Evolutionary conservation across 2,113 vertebrate genomes (phyloP), one percentile per base, ranked within the genome.

Genomic region (Rhagologus leucostigma): DNA sequence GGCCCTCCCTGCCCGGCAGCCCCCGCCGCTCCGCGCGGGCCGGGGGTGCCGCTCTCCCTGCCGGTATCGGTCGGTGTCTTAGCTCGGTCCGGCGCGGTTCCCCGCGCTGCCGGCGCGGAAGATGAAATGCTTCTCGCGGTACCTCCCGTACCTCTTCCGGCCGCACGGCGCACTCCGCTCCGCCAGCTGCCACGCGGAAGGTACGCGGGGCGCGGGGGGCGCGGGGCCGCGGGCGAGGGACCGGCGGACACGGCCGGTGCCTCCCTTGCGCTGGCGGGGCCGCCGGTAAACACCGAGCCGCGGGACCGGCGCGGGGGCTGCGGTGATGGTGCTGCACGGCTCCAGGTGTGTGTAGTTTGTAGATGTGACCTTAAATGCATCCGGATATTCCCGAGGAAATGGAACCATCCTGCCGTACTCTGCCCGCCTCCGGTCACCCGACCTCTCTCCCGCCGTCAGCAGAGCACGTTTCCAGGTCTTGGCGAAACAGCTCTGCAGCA

Each of bases 91-190:
- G 53, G 63, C 32, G 37, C 76, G 52, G 86, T 42, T 16, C 41
- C 41, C 41, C 41, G 15, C 14, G 41, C 41, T 42, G 14, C 32
- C 44, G 52, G 62, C 33, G 37, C 77, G 53, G 87, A 89, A 53
- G 78, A 89, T 75, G 87, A 75, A 75, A 82, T 75, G 87, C 62
- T 67, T 89, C 39, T 89, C 39, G 60, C 87, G 87, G 69, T 82
- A 41, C 78, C n/a, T 83, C 16, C 87, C 78, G 87, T 62, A 68
- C 78, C 70, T 83, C 2, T 13, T 83, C 39, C 78, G 87, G 70
- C n/a, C 70, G 78, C 78, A 59, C 6, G 78, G 78, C 55, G 78
- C 87, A 2, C 78, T 83, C 9, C 70, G 70, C 78, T 83, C 78
- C 87, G 78, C 62, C 78, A 22, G 62, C 78, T 75, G 70, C 78